Evolutionary conservation across 2,113 vertebrate genomes (phyloP), one percentile per base, ranked within the genome.

Genomic region (Lagenorhynchus albirostris): DNA sequence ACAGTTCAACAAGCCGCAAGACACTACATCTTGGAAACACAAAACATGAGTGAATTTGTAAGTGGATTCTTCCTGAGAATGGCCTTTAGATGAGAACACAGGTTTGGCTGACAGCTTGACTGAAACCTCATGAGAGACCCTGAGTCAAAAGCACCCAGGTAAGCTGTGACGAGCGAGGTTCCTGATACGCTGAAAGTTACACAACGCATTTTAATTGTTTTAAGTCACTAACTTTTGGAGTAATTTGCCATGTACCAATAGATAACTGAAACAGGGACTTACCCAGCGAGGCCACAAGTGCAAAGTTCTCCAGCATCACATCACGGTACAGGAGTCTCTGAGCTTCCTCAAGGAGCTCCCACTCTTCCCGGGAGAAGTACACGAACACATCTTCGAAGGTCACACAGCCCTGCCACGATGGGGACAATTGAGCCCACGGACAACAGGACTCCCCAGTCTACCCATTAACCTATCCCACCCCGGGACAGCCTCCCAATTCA

Each of bases 281-380:
- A 84, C 81, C 89, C 53, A 95, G 41, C 0, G 94, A n/a, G 15
- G 89, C 70, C 89, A 95, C 81, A 0, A 85, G 89, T 8, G 80
- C 38, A 4, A 91, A 95, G 88, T 95, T 86, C 88, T 91, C 89
- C 20, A 91, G 70, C 71, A 95, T 95, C 79, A 84, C 87, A 26
- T 85, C 63, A 2, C 33, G 89, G 73, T 91, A 95, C 73, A 91
- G 41, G 53, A 60, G 25, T 62, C 63, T 41, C 73, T 95, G 89
- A 38, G 94, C 14, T n/a, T 95, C 81, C 38, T 91, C 89, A 33
- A 91, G 63, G 53, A 91, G 89, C 63, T 91, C 89, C 81, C 94
- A 95, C 53, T 86, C 88, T 41, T 85, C 94, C 26, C 88, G 71
- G 31, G 94, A 90, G 63, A 95, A 95, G 63, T 79, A 91, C 53